These are phyloP conservation scores for Diplodus puntazzo DNA, from an alignment of 2,797 vertebrate species.

Conservation along the genomic window DNA sequence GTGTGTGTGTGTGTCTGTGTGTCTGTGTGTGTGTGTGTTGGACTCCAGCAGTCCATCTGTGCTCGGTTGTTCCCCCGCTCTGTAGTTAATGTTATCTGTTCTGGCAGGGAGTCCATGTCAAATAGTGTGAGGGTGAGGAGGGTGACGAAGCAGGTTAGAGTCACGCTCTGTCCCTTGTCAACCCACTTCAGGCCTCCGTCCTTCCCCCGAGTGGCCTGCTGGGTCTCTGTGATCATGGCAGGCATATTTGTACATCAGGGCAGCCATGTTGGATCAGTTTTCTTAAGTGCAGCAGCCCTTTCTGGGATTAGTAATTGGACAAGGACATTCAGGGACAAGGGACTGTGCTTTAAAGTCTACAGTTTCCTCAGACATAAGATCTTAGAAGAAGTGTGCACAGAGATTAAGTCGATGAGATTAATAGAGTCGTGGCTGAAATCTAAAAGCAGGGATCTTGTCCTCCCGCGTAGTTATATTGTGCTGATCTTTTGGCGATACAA, in stretches of 20 bases:
- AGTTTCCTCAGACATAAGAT: background rate
- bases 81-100: constrained; percentile 54
- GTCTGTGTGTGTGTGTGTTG: constrained; percentile 20
- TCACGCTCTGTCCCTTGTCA: constrained; percentile 54
- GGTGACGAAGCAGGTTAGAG: constrained; percentile 44
- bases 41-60: constrained; percentile 23
- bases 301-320: constrained; percentile 24
- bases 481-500: background rate
- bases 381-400: background rate
- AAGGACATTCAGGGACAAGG: background rate
- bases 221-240: constrained; percentile 36
- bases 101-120: constrained; percentile 60
- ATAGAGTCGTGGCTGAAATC: background rate
- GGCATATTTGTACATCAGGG: constrained; percentile 20
- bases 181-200: constrained; percentile 31
- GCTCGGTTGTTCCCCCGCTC: constrained; percentile 27
- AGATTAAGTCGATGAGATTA: background rate
- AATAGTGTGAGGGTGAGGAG: constrained; percentile 36
- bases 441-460: background rate
- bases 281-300: background rate
- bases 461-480: background rate
- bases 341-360: constrained; percentile 3
- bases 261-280: constrained; percentile 24
- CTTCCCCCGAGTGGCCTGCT: constrained; percentile 20
- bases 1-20: constrained; percentile 19